phyloP scores from a whole-genome alignment of 2,797 vertebrate species.

The Enteromius treurensis region DNA sequence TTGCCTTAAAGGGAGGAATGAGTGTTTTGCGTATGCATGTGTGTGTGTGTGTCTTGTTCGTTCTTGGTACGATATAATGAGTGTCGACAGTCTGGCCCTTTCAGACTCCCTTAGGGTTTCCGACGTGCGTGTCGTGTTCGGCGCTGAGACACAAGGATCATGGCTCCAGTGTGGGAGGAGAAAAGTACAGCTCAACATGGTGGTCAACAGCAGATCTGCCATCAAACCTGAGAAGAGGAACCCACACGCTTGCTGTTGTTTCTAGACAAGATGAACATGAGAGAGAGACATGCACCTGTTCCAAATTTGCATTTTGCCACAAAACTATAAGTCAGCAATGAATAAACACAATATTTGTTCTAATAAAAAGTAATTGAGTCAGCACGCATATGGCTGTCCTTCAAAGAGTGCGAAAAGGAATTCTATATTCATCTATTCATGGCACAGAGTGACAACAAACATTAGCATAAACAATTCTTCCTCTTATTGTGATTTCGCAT shows the following conservation, averaged over 20 bases:
- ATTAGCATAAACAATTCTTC: slow-evolving; percentile 50
- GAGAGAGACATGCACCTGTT: slow-evolving; percentile 1
- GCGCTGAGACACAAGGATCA: slow-evolving; percentile 74
- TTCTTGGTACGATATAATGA: slow-evolving; percentile 69
- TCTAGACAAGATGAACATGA: slow-evolving; percentile 44
- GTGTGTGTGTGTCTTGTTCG: slow-evolving; percentile 56
- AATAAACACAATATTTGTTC: slow-evolving; percentile 36
- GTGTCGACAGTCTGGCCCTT: slow-evolving; percentile 67
- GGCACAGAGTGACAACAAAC: slow-evolving; percentile 36
- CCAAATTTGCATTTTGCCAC: slow-evolving; percentile 26
- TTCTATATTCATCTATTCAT: slow-evolving; percentile 49
- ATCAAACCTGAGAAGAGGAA: slow-evolving; percentile 71
- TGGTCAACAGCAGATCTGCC: slow-evolving; percentile 73
- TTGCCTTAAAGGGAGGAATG: slow-evolving; percentile 20
- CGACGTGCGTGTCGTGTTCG: slow-evolving; percentile 67
- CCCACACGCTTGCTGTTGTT: slow-evolving; percentile 69
- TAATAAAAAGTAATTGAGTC: slow-evolving; percentile 50
- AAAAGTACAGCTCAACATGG: slow-evolving; percentile 74
- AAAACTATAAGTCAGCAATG: slow-evolving; percentile 37
- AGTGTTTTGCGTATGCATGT: slow-evolving; percentile 39
- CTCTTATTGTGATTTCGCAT: slow-evolving; percentile 35
- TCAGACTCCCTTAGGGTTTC: slow-evolving; percentile 61
- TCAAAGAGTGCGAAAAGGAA: slow-evolving; percentile 22
- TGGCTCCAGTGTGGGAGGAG: slow-evolving; percentile 68
- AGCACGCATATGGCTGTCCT: slow-evolving; percentile 44